A percentile compares a stretch with the other conserved stretches of the same genome.
These are phyloP conservation scores for Anableps anableps DNA, from an alignment of 2,797 vertebrate species.

Conservation along the genomic window DNA sequence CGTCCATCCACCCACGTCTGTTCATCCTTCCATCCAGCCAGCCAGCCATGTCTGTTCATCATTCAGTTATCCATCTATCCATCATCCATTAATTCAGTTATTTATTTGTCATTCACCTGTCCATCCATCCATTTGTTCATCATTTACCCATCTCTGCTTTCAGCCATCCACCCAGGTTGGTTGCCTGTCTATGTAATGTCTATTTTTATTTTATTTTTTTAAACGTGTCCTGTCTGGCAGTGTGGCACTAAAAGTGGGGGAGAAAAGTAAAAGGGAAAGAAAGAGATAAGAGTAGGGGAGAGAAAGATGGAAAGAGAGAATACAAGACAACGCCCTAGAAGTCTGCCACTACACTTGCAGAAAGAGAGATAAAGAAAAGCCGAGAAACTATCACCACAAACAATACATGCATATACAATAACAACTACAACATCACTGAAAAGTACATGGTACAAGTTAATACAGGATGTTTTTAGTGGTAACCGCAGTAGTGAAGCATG, in stretches of 20 bases:
- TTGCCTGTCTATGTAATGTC: too few relatives aligned
- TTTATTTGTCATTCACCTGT: not conserved
- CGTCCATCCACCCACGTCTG: not conserved
- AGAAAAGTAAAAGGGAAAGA: not conserved
- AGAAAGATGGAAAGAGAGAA: not conserved
- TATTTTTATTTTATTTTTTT: too few relatives aligned
- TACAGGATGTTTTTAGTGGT: not conserved
- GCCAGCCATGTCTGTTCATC: not conserved
- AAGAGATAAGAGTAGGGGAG: not conserved
- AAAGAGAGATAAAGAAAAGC: not conserved
- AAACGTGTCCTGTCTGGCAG: too few relatives aligned
- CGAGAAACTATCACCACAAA: not conserved
- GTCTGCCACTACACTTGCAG: too few relatives aligned
- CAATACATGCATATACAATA: not conserved
- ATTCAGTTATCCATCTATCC: not conserved
- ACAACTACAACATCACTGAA: not conserved
- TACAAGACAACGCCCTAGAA: not conserved
- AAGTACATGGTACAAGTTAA: not conserved
- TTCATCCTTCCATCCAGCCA: not conserved
- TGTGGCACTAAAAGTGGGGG: too few relatives aligned
- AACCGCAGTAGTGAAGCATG: not conserved
- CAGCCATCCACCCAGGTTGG: not conserved
- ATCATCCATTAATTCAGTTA: not conserved
- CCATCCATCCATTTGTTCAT: not conserved
- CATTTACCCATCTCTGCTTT: too few relatives aligned